Conservation (phyloP, 1,140 invertebrate species). For the Hyposmocoma kahamanoa region DNA sequence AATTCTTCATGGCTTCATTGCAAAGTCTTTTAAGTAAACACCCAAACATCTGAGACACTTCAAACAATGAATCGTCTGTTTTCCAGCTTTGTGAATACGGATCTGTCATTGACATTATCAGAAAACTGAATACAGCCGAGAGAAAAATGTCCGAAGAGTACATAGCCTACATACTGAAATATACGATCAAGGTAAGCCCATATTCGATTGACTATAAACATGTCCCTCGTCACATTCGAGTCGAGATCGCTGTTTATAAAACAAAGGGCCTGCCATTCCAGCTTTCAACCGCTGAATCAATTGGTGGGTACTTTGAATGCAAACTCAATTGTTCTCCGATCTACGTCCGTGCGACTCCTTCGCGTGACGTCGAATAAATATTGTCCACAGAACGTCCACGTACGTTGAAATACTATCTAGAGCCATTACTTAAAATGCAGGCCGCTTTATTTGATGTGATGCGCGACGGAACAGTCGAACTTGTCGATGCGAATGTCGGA, state of each 20-base stretch:
- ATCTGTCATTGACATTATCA: conserved; percentile 85
- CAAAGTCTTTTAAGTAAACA: conserved; percentile 3
- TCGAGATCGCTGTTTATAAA: conserved; percentile 62
- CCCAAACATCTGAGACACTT: conserved; percentile 11
- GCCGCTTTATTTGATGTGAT: conserved; percentile 71
- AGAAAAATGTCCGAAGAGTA: conserved; percentile 88
- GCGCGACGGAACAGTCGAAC: conserved; percentile 67
- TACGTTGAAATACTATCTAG: conserved; percentile 70
- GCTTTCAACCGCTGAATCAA: conserved; percentile 71
- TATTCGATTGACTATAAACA: conserved; percentile 71
- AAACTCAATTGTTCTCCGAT: conserved; percentile 72
- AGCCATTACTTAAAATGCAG: conserved; percentile 71
- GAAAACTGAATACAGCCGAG: conserved; percentile 78
- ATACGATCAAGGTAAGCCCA: conserved; percentile 85
- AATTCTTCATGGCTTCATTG: not conserved
- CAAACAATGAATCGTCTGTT: conserved; percentile 20
- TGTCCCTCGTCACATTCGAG: conserved; percentile 67
- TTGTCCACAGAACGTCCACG: conserved; percentile 56
- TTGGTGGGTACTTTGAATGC: conserved; percentile 69
- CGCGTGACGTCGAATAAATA: conserved; percentile 65
- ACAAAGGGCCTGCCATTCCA: conserved; percentile 69
- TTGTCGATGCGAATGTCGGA: conserved; percentile 69
- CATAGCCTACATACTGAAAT: conserved; percentile 89
- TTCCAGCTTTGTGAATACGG: conserved; percentile 88
- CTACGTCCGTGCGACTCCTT: conserved; percentile 45